Evolutionary conservation across 2,113 vertebrate genomes (phyloP).

Genomic region (Azemiops feae): DNA sequence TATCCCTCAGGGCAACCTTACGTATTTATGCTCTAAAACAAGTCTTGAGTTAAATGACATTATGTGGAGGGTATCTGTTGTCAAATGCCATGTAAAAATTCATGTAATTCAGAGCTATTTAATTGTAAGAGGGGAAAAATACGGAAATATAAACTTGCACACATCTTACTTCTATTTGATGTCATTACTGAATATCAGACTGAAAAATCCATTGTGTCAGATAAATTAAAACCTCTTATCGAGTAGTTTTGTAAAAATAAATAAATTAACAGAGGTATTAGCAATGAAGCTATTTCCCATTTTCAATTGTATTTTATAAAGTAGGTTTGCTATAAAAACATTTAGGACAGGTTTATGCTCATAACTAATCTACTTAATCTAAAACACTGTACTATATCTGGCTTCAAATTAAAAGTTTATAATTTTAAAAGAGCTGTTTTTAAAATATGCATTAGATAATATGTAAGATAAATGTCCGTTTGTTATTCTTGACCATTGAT

Average conservation of each 20-base stretch:
- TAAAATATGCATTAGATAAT: constrained; percentile 6
- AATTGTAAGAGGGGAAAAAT: neutral
- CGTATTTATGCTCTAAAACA: neutral
- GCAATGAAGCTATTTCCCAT: neutral
- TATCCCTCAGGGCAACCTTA: neutral
- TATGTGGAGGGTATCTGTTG: neutral
- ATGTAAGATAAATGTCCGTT: constrained; percentile 9
- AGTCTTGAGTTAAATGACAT: neutral
- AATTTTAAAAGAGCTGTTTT: constrained; percentile 35
- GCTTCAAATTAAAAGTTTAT: neutral
- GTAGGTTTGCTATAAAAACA: neutral
- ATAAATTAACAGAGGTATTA: neutral
- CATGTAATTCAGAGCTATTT: neutral
- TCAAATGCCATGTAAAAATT: neutral
- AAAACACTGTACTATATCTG: neutral
- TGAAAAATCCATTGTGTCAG: neutral
- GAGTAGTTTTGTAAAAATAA: neutral
- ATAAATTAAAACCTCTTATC: neutral
- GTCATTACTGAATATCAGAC: neutral
- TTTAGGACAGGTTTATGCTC: neutral
- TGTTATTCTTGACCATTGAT: constrained; percentile 9
- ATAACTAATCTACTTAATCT: neutral
- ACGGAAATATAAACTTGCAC: neutral
- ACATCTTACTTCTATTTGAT: neutral
- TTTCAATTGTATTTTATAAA: neutral